These are phyloP conservation scores for Cerceris ruficornis DNA, from an alignment of 2,888 invertebrate species.

Conservation along the genomic window DNA sequence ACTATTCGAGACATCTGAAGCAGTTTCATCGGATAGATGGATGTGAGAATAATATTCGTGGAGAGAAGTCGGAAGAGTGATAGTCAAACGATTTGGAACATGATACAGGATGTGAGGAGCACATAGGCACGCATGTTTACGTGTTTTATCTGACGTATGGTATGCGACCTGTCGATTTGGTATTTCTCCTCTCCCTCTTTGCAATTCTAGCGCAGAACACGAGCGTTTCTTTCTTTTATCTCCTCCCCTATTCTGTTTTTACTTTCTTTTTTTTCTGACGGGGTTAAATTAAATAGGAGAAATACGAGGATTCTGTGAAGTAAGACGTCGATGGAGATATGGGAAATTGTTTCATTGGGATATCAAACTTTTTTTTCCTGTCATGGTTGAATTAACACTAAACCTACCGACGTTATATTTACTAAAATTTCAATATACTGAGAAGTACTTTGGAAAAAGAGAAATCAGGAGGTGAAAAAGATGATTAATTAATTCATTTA, in stretches of 20 bases:
- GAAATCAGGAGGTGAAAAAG: too few species aligned
- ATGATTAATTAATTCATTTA: too few species aligned
- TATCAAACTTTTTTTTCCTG: neutral
- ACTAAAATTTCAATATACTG: too few species aligned
- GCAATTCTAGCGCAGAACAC: neutral
- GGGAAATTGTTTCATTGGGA: neutral
- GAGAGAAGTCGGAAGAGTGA: too few species aligned
- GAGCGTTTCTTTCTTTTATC: constrained; percentile 16
- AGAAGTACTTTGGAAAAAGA: too few species aligned
- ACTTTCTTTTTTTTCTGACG: constrained; percentile 11
- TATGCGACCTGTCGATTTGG: neutral
- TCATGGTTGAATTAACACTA: neutral
- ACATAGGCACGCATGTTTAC: neutral
- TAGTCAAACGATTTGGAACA: neutral
- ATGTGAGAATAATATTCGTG: too few species aligned
- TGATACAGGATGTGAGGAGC: neutral
- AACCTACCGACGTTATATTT: neutral
- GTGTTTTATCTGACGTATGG: neutral
- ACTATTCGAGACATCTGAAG: too few species aligned
- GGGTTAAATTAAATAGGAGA: neutral
- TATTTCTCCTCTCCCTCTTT: constrained; percentile 6
- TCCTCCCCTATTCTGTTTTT: neutral
- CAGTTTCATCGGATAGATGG: too few species aligned
- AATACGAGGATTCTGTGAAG: too few species aligned
- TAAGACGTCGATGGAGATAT: neutral